Conservation (phyloP, 2,113 vertebrate genomes). For the Podocnemis expansa region DNA sequence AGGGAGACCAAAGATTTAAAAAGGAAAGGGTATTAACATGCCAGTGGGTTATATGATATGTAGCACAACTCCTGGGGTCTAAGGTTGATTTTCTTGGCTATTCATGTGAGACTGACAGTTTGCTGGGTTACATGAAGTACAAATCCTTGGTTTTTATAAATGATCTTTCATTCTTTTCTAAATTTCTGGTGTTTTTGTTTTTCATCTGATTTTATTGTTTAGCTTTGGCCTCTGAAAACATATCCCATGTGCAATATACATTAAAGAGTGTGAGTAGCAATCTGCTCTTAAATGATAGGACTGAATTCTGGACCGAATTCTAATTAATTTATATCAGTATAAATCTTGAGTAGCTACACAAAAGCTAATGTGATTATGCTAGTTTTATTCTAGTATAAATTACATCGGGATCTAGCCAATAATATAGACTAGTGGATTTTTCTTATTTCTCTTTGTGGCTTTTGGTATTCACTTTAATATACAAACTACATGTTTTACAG, state of each 20-base stretch:
- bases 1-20: conserved; percentile 66
- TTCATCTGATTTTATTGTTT: background rate
- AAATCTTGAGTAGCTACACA: background rate
- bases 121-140: conserved; percentile 42
- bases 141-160: conserved; percentile 42
- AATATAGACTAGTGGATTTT: background rate
- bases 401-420: background rate
- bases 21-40: conserved; percentile 70
- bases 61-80: conserved; percentile 49
- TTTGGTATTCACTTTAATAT: conserved; percentile 24
- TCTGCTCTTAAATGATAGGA: conserved; percentile 26
- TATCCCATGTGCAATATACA: conserved; percentile 13
- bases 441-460: background rate
- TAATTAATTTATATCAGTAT: background rate
- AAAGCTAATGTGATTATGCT: background rate
- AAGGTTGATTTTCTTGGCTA: conserved; percentile 61
- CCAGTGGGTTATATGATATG: conserved; percentile 57
- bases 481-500: rapidly evolving
- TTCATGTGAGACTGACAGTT: conserved; percentile 42
- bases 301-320: conserved; percentile 20
- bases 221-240: conserved; percentile 36
- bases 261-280: background rate
- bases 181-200: background rate
- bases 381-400: background rate
- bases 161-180: conserved; percentile 11